Evolutionary conservation across 2,888 invertebrate genomes (phyloP), one percentile per base, ranked within the genome.

Genomic region (Disparrhopalites patrizii): DNA sequence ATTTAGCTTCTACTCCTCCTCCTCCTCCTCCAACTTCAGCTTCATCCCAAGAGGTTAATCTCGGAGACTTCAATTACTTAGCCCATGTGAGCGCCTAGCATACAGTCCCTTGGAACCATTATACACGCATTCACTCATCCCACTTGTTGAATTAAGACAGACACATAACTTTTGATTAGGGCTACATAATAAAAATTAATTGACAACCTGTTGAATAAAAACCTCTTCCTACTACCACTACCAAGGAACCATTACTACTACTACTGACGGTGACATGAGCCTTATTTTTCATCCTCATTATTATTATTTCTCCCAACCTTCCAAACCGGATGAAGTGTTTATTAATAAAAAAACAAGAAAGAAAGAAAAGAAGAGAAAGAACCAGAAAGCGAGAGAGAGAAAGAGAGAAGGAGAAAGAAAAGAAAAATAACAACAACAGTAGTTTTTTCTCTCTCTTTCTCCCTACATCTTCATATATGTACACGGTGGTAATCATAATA

Each of bases 181-280:
- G 20, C 50, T 50, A 43, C 20, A 43, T 43, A 18, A 43, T 18
- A n/a, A n/a, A 50, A 50, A 50, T 50, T 50, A 50, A 50, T 50
- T 50, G 50, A 50, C 50, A 50, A 50, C 50, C 23, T 23, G 50
- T 50, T 20, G 50, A 50, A 15, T 50, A 38, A n/a, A 38, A 38
- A 18, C 15, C 38, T 15, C n/a, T 18, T 38, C 18, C 18, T 15
- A 38, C 38, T 38, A n/a, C 18, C 15, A 38, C 38, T 38, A 18
- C 38, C 15, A 38, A 38, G 38, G 18, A 38, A n/a, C 18, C 18
- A 38, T 38, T 38, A n/a, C 38, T n/a, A 38, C 18, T 38, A 18
- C 38, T 38, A 15, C 38, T 38, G n/a, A n/a, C n/a, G n/a, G n/a
- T n/a, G 36, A 36, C 8, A 47, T 47, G 18, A 13, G 8, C 18